Evolutionary conservation across 1,140 invertebrate species (phyloP).

Genomic region (Asobara japonica): DNA sequence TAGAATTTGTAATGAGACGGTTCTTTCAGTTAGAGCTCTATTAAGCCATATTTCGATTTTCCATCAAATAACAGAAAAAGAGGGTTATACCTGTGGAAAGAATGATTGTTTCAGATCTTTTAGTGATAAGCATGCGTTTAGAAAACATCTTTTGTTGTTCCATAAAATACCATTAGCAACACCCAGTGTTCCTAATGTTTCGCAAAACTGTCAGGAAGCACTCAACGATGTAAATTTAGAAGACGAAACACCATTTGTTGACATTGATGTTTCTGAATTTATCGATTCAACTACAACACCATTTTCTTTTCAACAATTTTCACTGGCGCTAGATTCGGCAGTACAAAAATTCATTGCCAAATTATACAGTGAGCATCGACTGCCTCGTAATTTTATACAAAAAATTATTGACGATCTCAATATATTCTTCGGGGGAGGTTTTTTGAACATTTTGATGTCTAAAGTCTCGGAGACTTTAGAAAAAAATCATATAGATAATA

Average conservation of each 20-base stretch:
- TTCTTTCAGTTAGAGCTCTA: too few species aligned
- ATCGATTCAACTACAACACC: background rate
- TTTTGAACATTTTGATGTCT: background rate
- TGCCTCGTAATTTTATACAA: conserved; percentile 25
- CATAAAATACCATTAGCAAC: background rate
- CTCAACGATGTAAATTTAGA: too few species aligned
- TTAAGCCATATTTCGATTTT: too few species aligned
- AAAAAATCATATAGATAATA: background rate
- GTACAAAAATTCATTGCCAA: conserved; percentile 19
- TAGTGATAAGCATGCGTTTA: background rate
- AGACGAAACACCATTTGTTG: too few species aligned
- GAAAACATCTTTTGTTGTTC: background rate
- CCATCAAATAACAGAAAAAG: too few species aligned
- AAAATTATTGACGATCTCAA: conserved; percentile 29
- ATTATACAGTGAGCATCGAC: conserved; percentile 11
- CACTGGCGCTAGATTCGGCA: background rate
- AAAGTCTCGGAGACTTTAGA: background rate
- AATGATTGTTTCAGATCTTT: background rate
- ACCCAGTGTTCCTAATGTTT: background rate
- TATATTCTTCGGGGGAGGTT: conserved; percentile 10
- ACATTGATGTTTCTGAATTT: too few species aligned
- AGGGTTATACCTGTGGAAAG: background rate
- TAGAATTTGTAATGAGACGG: too few species aligned
- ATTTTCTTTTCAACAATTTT: background rate
- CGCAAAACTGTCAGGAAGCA: background rate